These are phyloP conservation scores for Moxostoma hubbsi DNA, from an alignment of 2,797 vertebrate genomes.

Conservation along the genomic window DNA sequence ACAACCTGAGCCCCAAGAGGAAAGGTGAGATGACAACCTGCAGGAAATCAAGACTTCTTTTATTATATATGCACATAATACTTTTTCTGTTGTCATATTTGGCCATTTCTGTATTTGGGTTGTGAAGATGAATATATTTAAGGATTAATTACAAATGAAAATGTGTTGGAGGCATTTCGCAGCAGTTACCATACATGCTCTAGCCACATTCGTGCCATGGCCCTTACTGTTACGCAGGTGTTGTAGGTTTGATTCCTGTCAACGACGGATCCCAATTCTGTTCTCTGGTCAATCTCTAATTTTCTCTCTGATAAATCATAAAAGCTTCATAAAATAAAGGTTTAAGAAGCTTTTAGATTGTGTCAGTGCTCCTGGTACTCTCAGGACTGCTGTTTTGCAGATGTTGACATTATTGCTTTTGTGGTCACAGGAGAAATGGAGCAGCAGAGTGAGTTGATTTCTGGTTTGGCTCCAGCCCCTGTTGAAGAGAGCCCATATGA, in stretches of 20 bases:
- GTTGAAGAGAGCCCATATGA: slow-evolving; percentile 94
- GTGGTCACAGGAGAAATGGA: slow-evolving; percentile 80
- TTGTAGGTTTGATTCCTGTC: no score
- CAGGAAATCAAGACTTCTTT: background rate
- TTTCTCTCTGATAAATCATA: no score
- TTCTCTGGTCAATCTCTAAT: no score
- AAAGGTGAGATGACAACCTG: slow-evolving; percentile 65
- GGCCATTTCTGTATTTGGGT: background rate
- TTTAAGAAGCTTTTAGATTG: background rate
- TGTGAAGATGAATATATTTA: background rate
- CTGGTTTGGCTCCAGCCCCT: slow-evolving; percentile 77
- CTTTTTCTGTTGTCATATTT: background rate
- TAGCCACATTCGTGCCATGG: no score
- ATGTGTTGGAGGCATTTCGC: no score
- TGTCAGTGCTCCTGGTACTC: background rate
- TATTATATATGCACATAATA: background rate
- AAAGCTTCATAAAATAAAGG: no score
- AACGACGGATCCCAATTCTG: no score
- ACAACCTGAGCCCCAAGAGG: slow-evolving; percentile 74
- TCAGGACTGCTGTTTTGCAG: background rate
- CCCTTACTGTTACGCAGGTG: no score
- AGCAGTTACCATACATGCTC: no score
- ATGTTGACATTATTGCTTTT: background rate
- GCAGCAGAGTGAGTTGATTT: slow-evolving; percentile 83
- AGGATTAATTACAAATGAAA: no score